phyloP scores from a whole-genome alignment of 2,888 invertebrate genomes.

The Dynastes grantii region DNA sequence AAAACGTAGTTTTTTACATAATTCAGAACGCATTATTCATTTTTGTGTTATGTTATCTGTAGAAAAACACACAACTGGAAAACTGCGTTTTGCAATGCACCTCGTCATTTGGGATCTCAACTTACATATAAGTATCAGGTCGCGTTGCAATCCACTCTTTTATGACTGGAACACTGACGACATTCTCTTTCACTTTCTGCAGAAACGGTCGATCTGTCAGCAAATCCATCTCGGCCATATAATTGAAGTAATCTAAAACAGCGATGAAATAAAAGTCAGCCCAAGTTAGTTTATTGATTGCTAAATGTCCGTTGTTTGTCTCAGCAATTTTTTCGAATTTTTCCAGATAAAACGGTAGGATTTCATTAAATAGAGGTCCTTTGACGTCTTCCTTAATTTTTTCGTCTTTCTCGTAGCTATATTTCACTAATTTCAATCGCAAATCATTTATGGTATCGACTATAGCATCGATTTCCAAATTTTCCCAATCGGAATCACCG shows the following conservation, averaged over 20 bases:
- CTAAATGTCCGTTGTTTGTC: conserved; percentile 76
- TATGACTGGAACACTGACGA: conserved; percentile 75
- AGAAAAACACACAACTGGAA: too few relatives aligned
- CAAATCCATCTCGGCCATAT: conserved; percentile 73
- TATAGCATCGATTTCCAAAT: conserved; percentile 75
- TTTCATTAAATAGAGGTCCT: conserved; percentile 71
- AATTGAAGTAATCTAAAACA: conserved; percentile 75
- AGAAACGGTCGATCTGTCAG: conserved; percentile 75
- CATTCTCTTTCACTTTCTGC: conserved; percentile 73
- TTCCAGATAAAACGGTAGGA: conserved; percentile 74
- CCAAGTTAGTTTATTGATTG: conserved; percentile 75
- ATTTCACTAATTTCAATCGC: conserved; percentile 67
- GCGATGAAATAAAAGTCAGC: conserved; percentile 77
- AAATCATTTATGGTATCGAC: conserved; percentile 76
- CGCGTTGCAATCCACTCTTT: conserved; percentile 79
- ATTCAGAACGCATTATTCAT: too few relatives aligned
- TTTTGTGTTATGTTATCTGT: too few relatives aligned
- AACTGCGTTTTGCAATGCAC: too few relatives aligned
- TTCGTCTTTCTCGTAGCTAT: conserved; percentile 74
- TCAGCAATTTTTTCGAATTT: conserved; percentile 75
- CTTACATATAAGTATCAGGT: conserved; percentile 65
- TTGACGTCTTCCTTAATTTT: conserved; percentile 72
- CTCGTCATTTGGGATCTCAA: too few relatives aligned
- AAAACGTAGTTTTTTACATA: too few relatives aligned
- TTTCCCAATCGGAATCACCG: conserved; percentile 74